A percentile compares a stretch with the other conserved stretches of the same genome.
phyloP scores from a whole-genome alignment of 2,113 vertebrate genomes.

The Neolamprologus falcicula region DNA sequence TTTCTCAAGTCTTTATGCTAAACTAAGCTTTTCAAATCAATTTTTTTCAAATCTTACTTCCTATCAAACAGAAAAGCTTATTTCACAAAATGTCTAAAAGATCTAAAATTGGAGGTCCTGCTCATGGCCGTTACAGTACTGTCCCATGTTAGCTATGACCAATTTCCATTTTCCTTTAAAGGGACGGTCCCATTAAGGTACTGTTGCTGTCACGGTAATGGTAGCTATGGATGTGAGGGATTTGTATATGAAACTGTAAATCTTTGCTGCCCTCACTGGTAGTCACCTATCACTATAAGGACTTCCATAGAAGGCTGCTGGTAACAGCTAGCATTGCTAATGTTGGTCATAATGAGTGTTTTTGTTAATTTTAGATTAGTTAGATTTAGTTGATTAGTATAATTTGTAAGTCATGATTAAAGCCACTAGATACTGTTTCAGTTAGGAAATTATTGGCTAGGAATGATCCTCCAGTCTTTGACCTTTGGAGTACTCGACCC shows the following conservation, averaged over 20 bases:
- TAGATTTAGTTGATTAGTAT: background rate
- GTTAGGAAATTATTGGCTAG: background rate
- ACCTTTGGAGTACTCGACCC: background rate
- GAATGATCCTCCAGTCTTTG: background rate
- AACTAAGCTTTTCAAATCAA: background rate
- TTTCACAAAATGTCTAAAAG: background rate
- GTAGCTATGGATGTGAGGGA: background rate
- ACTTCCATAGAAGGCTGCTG: background rate
- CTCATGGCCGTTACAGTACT: background rate
- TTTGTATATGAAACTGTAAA: background rate
- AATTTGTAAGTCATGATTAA: background rate
- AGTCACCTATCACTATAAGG: background rate
- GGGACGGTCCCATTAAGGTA: background rate
- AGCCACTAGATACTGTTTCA: background rate
- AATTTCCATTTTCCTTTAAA: background rate
- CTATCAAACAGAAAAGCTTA: background rate
- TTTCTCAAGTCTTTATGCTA: background rate
- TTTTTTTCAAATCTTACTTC: background rate
- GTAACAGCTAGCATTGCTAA: background rate
- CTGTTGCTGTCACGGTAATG: background rate
- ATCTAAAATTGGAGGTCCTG: background rate
- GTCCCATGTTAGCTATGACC: rapidly evolving
- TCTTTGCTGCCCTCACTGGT: background rate
- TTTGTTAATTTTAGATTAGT: background rate
- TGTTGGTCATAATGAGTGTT: background rate